Conservation (phyloP, 2,888 invertebrate species). For the Conistra vaccinii region DNA sequence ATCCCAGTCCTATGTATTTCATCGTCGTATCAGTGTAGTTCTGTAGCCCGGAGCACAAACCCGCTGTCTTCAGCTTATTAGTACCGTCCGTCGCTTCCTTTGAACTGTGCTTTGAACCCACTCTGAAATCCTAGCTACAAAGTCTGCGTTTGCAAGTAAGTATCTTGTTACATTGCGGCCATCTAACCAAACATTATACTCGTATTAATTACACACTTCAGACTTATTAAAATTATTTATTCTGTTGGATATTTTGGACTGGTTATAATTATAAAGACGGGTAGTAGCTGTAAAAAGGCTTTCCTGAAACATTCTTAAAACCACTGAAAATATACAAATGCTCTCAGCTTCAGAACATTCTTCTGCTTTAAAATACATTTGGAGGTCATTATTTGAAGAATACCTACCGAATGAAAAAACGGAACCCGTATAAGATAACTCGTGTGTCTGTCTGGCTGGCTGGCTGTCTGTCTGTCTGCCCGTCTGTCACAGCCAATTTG, state of each 20-base stretch:
- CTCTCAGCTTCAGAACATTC: not conserved
- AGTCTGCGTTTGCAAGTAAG: slow-evolving; percentile 14
- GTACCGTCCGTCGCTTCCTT: slow-evolving; percentile 40
- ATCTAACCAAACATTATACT: slow-evolving; percentile 29
- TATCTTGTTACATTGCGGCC: slow-evolving; percentile 33
- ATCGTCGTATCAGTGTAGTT: slow-evolving; percentile 16
- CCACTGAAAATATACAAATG: not conserved
- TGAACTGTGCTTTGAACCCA: slow-evolving; percentile 29
- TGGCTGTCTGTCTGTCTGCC: no score
- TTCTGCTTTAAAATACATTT: not conserved
- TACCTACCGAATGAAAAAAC: no score
- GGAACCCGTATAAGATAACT: no score
- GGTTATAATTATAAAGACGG: not conserved
- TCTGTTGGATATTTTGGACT: not conserved
- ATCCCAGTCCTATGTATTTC: slow-evolving; percentile 1
- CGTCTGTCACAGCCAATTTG: no score
- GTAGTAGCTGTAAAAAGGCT: not conserved
- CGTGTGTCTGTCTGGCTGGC: no score
- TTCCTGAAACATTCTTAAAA: not conserved
- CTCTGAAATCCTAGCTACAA: slow-evolving; percentile 47
- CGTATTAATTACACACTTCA: slow-evolving; percentile 19
- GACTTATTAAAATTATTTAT: not conserved
- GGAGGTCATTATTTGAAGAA: not conserved
- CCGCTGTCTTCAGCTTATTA: slow-evolving; percentile 36
- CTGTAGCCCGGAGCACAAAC: slow-evolving; percentile 35